These are phyloP conservation scores for Dolichoris vasculosae DNA, from an alignment of 1,140 invertebrate species.

Conservation along the genomic window DNA sequence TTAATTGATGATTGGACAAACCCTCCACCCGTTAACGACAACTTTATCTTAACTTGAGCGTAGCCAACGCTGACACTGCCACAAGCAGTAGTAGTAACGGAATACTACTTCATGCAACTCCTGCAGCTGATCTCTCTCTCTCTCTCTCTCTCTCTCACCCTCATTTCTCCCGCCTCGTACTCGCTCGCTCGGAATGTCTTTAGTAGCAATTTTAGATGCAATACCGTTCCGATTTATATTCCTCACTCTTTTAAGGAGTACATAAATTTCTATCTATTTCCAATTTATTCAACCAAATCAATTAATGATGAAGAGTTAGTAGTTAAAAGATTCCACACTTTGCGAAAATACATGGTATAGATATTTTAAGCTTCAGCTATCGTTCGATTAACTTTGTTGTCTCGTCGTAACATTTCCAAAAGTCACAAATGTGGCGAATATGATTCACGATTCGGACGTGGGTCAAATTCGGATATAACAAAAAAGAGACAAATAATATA, in stretches of 20 bases:
- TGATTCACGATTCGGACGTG: constrained; percentile 21
- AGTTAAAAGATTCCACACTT: background rate
- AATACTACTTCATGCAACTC: constrained; percentile 40
- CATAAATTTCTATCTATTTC: background rate
- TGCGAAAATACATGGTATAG: background rate
- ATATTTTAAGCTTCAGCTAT: background rate
- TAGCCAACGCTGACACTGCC: background rate
- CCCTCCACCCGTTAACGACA: constrained; percentile 38
- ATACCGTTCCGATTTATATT: background rate
- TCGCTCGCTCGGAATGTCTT: background rate
- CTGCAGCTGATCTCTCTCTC: constrained; percentile 40
- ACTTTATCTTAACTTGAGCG: constrained; percentile 40
- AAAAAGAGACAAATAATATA: background rate
- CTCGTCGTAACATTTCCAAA: background rate
- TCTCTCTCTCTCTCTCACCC: background rate
- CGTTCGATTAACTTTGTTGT: too few relatives aligned
- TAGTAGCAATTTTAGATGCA: background rate
- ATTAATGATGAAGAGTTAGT: constrained; percentile 21
- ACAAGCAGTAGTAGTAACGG: constrained; percentile 15
- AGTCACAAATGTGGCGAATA: background rate
- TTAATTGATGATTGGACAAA: constrained; percentile 47
- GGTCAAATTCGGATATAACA: background rate
- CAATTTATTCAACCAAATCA: background rate
- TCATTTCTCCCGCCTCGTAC: background rate
- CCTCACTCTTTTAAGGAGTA: background rate